A percentile compares a stretch with the other conserved stretches of the same genome.
These are phyloP conservation scores for Drosophila barbarae DNA, from an alignment of 2,888 invertebrate genomes.

Conservation along the genomic window DNA sequence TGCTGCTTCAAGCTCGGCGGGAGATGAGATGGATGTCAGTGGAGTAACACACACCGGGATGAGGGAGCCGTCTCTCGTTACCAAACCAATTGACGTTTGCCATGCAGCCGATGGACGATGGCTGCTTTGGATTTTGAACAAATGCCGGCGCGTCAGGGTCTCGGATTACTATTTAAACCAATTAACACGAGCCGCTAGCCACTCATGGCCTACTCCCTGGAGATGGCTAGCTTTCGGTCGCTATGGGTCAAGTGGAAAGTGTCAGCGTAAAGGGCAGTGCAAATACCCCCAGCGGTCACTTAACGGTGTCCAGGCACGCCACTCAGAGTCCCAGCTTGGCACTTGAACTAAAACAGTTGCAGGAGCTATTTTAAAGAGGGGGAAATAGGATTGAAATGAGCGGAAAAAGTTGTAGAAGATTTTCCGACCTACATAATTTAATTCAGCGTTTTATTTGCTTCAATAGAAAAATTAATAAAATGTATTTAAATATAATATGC, in stretches of 20 bases:
- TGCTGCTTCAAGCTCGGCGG: conserved; percentile 17
- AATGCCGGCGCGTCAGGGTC: conserved; percentile 48
- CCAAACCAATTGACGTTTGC: conserved; percentile 69
- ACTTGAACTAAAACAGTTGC: neutral
- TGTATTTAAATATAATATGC: neutral
- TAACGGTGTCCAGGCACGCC: conserved; percentile 49
- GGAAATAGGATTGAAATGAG: neutral
- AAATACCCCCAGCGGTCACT: conserved; percentile 64
- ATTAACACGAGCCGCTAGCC: conserved; percentile 58
- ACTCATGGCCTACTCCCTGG: conserved; percentile 42
- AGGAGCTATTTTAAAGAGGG: too few species aligned
- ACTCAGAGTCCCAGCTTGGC: conserved; percentile 1
- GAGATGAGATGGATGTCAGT: conserved; percentile 18
- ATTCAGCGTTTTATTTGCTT: fast-evolving
- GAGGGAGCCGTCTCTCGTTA: conserved; percentile 55
- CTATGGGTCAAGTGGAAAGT: conserved; percentile 43
- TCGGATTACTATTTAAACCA: conserved; percentile 71
- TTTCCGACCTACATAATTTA: neutral
- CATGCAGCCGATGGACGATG: conserved; percentile 36
- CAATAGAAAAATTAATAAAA: neutral
- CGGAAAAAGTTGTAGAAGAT: neutral
- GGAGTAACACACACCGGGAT: conserved; percentile 5
- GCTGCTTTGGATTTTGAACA: conserved; percentile 53
- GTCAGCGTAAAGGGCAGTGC: conserved; percentile 49
- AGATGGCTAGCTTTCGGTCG: conserved; percentile 10